A percentile compares a stretch with the other conserved stretches of the same genome.
These are phyloP conservation scores for Brachyhypopomus gauderio DNA, from an alignment of 2,113 vertebrate genomes.

Conservation along the genomic window DNA sequence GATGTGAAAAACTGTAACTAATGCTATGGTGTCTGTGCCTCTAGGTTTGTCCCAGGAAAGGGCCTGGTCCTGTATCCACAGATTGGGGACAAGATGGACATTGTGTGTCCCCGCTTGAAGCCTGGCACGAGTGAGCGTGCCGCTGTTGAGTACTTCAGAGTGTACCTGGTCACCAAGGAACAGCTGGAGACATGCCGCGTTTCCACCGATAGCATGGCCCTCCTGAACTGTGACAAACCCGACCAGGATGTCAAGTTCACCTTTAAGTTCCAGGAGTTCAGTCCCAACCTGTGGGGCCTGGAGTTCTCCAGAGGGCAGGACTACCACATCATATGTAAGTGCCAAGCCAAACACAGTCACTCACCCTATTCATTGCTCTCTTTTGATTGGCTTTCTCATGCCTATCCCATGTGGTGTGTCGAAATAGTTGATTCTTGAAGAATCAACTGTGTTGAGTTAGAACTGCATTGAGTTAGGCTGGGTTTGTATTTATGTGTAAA, in stretches of 20 bases:
- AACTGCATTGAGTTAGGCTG: slow-evolving; percentile 3
- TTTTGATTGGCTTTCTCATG: slow-evolving; percentile 9
- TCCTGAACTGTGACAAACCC: slow-evolving; percentile 95
- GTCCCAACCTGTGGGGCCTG: slow-evolving; percentile 97
- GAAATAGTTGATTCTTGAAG: slow-evolving; percentile 27
- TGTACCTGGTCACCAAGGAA: slow-evolving; percentile 93
- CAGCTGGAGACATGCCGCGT: slow-evolving; percentile 92
- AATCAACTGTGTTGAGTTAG: slow-evolving; percentile 7
- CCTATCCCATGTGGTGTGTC: not conserved
- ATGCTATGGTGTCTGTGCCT: slow-evolving; percentile 51
- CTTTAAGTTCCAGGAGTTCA: slow-evolving; percentile 99
- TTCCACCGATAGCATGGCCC: slow-evolving; percentile 86
- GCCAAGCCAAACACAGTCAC: slow-evolving; percentile 29
- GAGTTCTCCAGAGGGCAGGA: slow-evolving; percentile 95
- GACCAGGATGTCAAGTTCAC: slow-evolving; percentile 98
- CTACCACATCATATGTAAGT: slow-evolving; percentile 99
- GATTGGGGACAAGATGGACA: slow-evolving; percentile 99
- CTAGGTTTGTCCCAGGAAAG: slow-evolving; percentile 89
- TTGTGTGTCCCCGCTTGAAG: slow-evolving; percentile 92
- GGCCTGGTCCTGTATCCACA: slow-evolving; percentile 95
- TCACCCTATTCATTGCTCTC: not conserved
- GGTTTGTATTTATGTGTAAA: slow-evolving; percentile 29
- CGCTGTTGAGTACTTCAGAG: slow-evolving; percentile 92
- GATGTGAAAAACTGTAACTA: no score
- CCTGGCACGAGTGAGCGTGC: slow-evolving; percentile 80